A percentile compares a stretch with the other conserved stretches of the same genome.
Conservation (phyloP, 2,888 invertebrate species). For the Acrobasis suavella region DNA sequence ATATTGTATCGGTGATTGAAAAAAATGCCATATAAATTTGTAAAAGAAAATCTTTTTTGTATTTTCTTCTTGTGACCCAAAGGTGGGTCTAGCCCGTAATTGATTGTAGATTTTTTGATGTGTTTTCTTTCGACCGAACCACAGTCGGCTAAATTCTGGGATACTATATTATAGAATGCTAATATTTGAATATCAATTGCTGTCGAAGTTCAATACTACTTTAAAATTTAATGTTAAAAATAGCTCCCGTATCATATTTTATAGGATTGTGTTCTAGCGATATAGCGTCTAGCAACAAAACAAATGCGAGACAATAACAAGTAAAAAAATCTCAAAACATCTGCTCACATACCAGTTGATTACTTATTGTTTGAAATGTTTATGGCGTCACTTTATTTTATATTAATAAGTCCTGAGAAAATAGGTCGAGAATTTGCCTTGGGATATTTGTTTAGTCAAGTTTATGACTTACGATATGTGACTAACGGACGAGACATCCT, state of each 20-base stretch:
- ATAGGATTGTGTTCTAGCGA: not conserved
- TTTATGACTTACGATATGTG: no score
- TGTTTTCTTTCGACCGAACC: no score
- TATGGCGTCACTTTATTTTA: constrained; percentile 8
- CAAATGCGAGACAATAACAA: constrained; percentile 1
- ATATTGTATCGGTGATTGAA: no score
- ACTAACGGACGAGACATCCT: no score
- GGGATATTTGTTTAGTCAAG: no score
- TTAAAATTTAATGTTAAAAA: not conserved
- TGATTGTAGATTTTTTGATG: no score
- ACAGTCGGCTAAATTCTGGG: no score
- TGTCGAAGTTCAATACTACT: not conserved
- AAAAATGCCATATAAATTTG: no score
- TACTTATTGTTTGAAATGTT: not conserved
- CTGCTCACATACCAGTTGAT: constrained; percentile 1
- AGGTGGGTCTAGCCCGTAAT: no score
- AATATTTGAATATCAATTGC: not conserved
- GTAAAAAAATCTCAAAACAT: constrained; percentile 13
- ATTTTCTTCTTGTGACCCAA: no score
- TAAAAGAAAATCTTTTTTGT: no score
- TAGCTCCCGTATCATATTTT: not conserved
- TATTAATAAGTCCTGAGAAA: not conserved
- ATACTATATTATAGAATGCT: not conserved
- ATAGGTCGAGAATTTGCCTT: no score
- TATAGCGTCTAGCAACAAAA: not conserved